Conservation (phyloP, 2,113 vertebrate species). For the Boleophthalmus pectinirostris region DNA sequence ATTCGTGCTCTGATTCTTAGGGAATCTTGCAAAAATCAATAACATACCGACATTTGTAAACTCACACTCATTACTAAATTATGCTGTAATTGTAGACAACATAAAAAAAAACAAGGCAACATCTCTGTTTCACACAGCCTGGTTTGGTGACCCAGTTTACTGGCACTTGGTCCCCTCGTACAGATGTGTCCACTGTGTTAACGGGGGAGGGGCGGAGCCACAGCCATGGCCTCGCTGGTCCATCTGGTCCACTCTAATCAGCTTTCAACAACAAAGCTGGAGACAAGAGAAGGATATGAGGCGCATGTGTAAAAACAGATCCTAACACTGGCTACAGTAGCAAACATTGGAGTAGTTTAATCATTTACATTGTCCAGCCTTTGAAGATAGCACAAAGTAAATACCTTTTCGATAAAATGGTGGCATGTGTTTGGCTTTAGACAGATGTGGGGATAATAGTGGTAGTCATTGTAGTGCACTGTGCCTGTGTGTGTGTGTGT, state of each 20-base stretch:
- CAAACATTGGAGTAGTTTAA: neutral
- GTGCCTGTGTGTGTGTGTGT: constrained; percentile 50
- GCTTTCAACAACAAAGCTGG: constrained; percentile 62
- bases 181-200: constrained; percentile 59
- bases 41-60: too few species aligned
- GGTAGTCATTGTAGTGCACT: constrained; percentile 23
- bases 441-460: constrained; percentile 16
- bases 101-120: too few species aligned
- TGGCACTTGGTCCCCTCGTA: constrained; percentile 41
- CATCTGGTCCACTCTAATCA: constrained; percentile 72
- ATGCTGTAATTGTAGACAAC: too few species aligned
- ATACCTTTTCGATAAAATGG: neutral
- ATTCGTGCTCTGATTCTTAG: too few species aligned
- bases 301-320: constrained; percentile 34
- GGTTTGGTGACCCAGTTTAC: constrained; percentile 59
- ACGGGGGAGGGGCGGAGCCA: constrained; percentile 25
- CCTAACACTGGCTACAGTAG: constrained; percentile 12
- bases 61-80: too few species aligned
- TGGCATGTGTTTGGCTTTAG: neutral
- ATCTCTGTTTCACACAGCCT: neutral
- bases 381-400: constrained; percentile 4
- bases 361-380: neutral
- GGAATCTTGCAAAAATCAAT: too few species aligned
- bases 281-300: constrained; percentile 36
- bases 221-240: constrained; percentile 39